Conservation (phyloP, 2,113 vertebrate species). For the Coptodon bakossiorum region DNA sequence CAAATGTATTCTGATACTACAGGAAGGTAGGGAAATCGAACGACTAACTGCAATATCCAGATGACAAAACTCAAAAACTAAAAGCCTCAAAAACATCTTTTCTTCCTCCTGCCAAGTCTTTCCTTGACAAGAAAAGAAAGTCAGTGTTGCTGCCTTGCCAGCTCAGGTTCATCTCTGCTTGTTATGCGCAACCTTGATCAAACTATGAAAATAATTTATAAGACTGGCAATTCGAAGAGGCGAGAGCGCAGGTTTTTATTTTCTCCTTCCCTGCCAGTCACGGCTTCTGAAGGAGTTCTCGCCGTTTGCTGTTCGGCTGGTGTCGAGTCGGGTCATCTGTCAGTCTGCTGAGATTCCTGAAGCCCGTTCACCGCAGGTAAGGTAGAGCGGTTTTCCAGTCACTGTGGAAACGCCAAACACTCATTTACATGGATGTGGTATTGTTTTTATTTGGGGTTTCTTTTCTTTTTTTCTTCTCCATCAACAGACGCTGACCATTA, state of each 20-base stretch:
- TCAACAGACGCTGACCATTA: not conserved
- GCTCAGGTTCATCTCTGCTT: not conserved
- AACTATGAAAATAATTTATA: constrained; percentile 22
- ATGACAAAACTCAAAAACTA: not conserved
- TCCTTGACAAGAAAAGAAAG: not conserved
- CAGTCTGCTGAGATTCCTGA: not conserved
- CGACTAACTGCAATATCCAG: not conserved
- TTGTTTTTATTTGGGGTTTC: not conserved
- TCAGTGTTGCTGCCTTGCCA: not conserved
- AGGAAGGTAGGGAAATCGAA: not conserved
- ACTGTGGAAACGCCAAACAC: not conserved
- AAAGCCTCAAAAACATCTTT: not conserved
- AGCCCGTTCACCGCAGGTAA: not conserved
- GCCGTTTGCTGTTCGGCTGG: not conserved
- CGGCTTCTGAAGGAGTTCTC: not conserved
- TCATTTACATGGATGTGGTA: not conserved
- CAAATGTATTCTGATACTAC: not conserved
- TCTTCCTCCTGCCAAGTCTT: not conserved
- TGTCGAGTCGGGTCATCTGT: not conserved
- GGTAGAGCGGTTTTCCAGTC: not conserved
- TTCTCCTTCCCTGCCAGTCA: not conserved
- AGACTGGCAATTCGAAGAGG: not conserved
- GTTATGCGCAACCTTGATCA: constrained; percentile 7
- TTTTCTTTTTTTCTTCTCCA: not conserved
- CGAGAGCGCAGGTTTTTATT: not conserved